phyloP scores from a whole-genome alignment of 2,888 invertebrate genomes.

The Drosophila anomalipes region DNA sequence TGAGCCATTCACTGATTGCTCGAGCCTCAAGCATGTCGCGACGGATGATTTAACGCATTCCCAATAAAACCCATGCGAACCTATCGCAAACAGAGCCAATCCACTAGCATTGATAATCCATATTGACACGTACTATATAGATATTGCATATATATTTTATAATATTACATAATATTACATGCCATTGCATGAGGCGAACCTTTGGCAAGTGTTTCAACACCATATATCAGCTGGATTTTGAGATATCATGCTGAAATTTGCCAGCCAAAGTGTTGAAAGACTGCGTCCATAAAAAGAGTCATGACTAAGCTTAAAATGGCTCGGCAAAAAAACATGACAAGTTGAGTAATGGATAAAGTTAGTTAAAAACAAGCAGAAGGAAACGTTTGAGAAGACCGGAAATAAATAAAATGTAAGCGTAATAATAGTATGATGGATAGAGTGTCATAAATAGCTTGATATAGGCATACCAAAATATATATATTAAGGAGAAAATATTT shows the following conservation, averaged over 20 bases:
- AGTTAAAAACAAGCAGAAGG: not conserved
- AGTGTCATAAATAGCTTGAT: not conserved
- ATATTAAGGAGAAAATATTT: not conserved
- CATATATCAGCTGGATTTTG: not conserved
- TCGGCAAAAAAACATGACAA: not conserved
- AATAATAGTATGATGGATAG: not conserved
- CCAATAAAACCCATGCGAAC: conserved; percentile 43
- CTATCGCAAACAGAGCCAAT: conserved; percentile 1
- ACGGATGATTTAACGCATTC: conserved; percentile 64
- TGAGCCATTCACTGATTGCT: conserved; percentile 49
- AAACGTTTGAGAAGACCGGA: not conserved
- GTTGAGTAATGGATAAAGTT: not conserved
- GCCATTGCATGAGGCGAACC: not conserved
- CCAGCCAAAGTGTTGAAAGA: not conserved
- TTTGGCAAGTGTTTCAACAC: not conserved
- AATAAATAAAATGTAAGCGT: not conserved
- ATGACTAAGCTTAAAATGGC: not conserved
- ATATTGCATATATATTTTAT: conserved; percentile 49
- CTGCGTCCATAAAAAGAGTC: not conserved
- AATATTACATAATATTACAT: not conserved
- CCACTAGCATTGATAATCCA: conserved; percentile 55
- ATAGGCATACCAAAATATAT: not conserved
- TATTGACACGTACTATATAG: conserved; percentile 44
- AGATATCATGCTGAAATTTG: not conserved
- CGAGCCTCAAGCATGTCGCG: conserved; percentile 46